Conservation (phyloP, 1,140 invertebrate genomes). For the Diorhabda elongata region DNA sequence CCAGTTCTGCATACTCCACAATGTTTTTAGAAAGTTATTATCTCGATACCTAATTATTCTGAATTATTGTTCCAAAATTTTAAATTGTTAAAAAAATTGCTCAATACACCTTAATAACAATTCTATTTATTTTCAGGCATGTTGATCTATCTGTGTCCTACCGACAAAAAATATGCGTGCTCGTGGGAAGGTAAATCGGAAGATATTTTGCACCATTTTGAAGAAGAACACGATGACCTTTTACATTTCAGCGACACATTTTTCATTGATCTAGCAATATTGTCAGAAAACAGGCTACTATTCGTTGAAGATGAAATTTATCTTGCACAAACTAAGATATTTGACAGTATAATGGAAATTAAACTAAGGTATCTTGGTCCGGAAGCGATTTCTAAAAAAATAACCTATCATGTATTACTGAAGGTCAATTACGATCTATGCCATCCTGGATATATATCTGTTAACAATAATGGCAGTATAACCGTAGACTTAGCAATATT, state of each 20-base stretch:
- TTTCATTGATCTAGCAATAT: constrained; percentile 24
- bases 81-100: too few relatives aligned
- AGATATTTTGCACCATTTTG: constrained; percentile 40
- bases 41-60: too few relatives aligned
- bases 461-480: constrained; percentile 21
- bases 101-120: not conserved
- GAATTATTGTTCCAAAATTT: too few relatives aligned
- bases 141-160: constrained; percentile 39
- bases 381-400: constrained; percentile 21
- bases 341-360: constrained; percentile 23
- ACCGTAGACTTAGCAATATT: constrained; percentile 24
- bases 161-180: constrained; percentile 34
- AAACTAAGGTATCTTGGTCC: constrained; percentile 50
- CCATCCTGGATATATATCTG: not conserved
- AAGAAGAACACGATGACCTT: constrained; percentile 34
- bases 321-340: constrained; percentile 33
- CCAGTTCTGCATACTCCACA: too few relatives aligned
- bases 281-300: constrained; percentile 34
- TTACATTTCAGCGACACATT: constrained; percentile 28
- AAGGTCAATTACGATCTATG: not conserved
- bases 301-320: constrained; percentile 35
- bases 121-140: constrained; percentile 25
- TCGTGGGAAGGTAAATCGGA: constrained; percentile 36
- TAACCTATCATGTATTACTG: constrained; percentile 30
- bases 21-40: too few relatives aligned